phyloP scores from a whole-genome alignment of 1,140 invertebrate genomes.

The Caenorhabditis latens region DNA sequence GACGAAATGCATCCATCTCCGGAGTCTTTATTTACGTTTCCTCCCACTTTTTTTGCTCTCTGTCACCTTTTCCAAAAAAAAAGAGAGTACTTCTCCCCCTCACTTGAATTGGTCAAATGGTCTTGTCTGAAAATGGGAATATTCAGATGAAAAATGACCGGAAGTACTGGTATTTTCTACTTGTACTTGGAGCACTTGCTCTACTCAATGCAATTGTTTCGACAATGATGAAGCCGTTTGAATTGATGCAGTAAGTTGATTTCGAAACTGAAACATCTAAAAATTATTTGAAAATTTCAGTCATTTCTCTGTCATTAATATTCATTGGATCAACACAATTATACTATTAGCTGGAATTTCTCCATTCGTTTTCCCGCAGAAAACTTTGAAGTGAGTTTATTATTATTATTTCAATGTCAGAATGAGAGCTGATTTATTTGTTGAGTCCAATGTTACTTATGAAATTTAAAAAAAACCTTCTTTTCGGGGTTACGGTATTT shows the following conservation, averaged over 20 bases:
- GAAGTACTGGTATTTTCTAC: conserved; percentile 44
- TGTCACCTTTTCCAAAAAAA: conserved; percentile 7
- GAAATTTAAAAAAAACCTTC: no score
- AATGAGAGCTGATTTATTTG: neutral
- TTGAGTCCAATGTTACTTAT: no score
- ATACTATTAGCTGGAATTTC: conserved; percentile 14
- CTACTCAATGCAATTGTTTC: conserved; percentile 31
- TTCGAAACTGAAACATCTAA: no score
- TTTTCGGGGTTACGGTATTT: no score
- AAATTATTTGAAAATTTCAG: neutral
- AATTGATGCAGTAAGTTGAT: conserved; percentile 19
- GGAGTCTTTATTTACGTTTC: conserved; percentile 8
- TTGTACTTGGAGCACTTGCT: conserved; percentile 5
- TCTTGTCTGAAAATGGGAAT: neutral
- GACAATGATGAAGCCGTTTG: neutral
- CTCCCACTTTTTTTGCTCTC: conserved; percentile 41
- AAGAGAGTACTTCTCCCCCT: neutral
- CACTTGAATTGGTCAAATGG: neutral
- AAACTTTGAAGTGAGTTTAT: conserved; percentile 33
- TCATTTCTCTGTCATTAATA: conserved; percentile 22
- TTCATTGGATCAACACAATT: conserved; percentile 39
- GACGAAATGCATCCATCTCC: conserved; percentile 24
- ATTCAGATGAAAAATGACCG: conserved; percentile 47
- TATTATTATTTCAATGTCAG: neutral
- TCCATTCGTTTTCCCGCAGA: conserved; percentile 24